Percentiles rank a stretch among this genome's conserved stretches.
Conservation (phyloP, 2,113 vertebrate genomes). For the Pteropus alecto region DNA sequence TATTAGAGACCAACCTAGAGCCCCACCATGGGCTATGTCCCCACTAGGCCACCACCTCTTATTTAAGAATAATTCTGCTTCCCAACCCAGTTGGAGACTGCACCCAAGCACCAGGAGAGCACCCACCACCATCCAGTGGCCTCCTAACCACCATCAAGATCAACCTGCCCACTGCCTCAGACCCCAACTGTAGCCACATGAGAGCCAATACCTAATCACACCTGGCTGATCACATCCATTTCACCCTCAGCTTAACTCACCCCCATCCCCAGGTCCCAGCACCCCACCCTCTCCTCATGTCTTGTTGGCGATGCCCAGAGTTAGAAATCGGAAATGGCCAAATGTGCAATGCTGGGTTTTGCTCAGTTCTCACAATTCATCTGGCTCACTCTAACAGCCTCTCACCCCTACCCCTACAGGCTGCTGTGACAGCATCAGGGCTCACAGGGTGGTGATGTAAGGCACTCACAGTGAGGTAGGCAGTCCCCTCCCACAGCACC, state of each 20-base stretch:
- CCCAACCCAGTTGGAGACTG: too few species aligned
- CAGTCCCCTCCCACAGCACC: background rate
- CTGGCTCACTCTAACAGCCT: background rate
- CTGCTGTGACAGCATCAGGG: background rate
- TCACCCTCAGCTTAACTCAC: background rate
- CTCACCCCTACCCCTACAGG: background rate
- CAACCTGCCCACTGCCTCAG: background rate
- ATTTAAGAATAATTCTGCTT: background rate
- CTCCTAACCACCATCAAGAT: background rate
- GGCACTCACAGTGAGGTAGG: background rate
- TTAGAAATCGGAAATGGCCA: background rate
- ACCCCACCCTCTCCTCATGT: accelerated
- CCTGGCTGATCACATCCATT: background rate
- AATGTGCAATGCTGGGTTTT: background rate
- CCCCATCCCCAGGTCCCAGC: background rate
- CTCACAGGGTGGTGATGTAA: accelerated
- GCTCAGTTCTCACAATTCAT: background rate
- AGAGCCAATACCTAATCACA: background rate
- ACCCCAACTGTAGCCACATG: background rate
- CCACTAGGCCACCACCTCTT: background rate
- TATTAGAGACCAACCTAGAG: background rate
- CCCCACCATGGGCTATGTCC: background rate
- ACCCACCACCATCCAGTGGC: background rate
- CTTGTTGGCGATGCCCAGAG: background rate
- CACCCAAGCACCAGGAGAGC: background rate